A percentile compares a stretch with the other conserved stretches of the same genome.
phyloP scores from a whole-genome alignment of 1,140 invertebrate genomes.

The Hetaerina americana region DNA sequence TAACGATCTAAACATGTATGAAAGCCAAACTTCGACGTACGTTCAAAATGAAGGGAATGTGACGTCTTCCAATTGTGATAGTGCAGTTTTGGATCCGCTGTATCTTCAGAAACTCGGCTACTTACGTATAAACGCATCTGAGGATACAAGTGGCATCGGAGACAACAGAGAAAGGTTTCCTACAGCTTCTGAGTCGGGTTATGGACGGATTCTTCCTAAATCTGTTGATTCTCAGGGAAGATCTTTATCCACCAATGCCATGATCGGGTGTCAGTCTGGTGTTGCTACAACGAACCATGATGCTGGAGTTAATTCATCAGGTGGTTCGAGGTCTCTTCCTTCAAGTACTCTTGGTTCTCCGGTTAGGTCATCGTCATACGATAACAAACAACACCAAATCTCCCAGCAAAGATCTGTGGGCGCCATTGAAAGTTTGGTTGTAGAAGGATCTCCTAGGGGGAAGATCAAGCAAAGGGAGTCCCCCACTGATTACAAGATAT shows the following conservation, averaged over 20 bases:
- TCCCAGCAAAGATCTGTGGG: constrained; percentile 28
- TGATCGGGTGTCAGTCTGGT: background rate
- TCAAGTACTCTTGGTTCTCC: constrained; percentile 11
- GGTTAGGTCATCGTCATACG: background rate
- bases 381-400: constrained; percentile 16
- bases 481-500: constrained; percentile 41
- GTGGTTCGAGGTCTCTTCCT: constrained; percentile 10
- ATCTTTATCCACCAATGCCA: constrained; percentile 7
- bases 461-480: constrained; percentile 14
- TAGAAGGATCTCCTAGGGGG: constrained; percentile 22
- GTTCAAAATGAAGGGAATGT: background rate
- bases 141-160: background rate
- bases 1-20: background rate
- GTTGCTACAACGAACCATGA: background rate
- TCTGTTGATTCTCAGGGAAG: constrained; percentile 6
- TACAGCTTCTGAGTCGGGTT: constrained; percentile 16
- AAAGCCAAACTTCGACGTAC: background rate
- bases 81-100: background rate
- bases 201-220: constrained; percentile 21
- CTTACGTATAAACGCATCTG: background rate
- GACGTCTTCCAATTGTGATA: background rate
- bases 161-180: background rate
- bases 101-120: background rate
- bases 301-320: background rate
- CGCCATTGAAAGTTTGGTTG: constrained; percentile 39